Base-by-base conservation (phyloP, 2,888 invertebrate genomes). In the Cephus runcator region DNA sequence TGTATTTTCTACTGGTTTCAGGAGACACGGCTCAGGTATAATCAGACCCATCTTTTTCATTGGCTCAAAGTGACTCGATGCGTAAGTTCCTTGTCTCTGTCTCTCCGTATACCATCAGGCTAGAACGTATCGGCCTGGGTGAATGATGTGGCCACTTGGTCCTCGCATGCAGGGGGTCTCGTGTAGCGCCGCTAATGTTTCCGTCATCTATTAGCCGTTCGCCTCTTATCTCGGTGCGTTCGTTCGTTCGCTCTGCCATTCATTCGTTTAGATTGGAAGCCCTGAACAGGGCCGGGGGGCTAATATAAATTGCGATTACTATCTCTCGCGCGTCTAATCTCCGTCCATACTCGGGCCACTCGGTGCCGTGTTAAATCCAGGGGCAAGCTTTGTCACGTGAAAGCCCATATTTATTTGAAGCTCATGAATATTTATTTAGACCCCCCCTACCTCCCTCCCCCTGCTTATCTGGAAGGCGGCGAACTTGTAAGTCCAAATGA, bases 241-340 rank as follows among this genome's bases (percentile, higher is more conserved):
- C 56, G n/a, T 36, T 77, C 76, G 69, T 30, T 69, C 80, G 79
- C 79, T 69, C 79, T 77, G 81, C 78, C 78, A 69, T 81, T 79
- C 79, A 81, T 79, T 80, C 81, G 82, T 85, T 82, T 77, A 79
- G 78, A 84, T 83, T 82, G 81, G 82, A 82, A 84, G 82, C 81
- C 78, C 77, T 75, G 83, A 82, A 82, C 80, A 80, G 79, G 77
- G 80, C 23, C 77, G 81, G 73, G 75, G 74, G 75, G 35, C 79
- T 79, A 77, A 81, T 83, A 85, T 83, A 83, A 85, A 85, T 84
- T 83, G 83, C 81, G 84, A 85, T 85, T 75, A 79, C 81, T 85
- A 85, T 85, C 83, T 79, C 69, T 79, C 81, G 79, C 77, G 73
- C 75, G 77, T 75, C 68, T 73, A 79, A 75, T 75, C 75, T 79